phyloP scores from a whole-genome alignment of 1,140 invertebrate species.

The Chlorops oryzae region DNA sequence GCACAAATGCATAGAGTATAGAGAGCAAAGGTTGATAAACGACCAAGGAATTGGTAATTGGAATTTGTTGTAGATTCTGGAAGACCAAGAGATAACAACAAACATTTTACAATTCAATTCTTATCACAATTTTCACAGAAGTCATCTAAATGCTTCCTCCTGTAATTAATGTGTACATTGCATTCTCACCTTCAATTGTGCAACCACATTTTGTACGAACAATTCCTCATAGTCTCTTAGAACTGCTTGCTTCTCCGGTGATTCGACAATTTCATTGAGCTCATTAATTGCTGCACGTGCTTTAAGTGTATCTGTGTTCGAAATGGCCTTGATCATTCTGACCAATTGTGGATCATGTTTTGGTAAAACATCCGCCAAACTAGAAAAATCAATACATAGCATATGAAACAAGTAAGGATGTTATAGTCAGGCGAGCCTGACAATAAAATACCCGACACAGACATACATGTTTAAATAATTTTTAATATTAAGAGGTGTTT shows the following conservation, averaged over 20 bases:
- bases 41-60: conserved; percentile 77
- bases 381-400: conserved; percentile 19
- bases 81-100: too few species aligned
- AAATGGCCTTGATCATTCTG: conserved; percentile 37
- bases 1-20: conserved; percentile 80
- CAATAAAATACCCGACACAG: too few species aligned
- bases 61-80: conserved; percentile 60
- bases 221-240: conserved; percentile 46
- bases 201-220: conserved; percentile 44
- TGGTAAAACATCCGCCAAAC: conserved; percentile 39
- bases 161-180: too few species aligned
- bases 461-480: too few species aligned
- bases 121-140: too few species aligned
- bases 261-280: conserved; percentile 38
- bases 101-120: too few species aligned
- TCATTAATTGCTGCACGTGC: conserved; percentile 43
- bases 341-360: conserved; percentile 44
- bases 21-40: conserved; percentile 77
- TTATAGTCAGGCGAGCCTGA: too few species aligned
- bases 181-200: conserved; percentile 36
- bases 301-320: conserved; percentile 36
- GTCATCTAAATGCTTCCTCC: background rate
- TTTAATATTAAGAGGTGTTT: too few species aligned
- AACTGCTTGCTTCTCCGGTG: conserved; percentile 44
- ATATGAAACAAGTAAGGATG: too few species aligned